Evolutionary conservation across 2,797 vertebrate genomes (phyloP), one percentile per base, ranked within the genome.

Genomic region (Protonibea diacanthus): DNA sequence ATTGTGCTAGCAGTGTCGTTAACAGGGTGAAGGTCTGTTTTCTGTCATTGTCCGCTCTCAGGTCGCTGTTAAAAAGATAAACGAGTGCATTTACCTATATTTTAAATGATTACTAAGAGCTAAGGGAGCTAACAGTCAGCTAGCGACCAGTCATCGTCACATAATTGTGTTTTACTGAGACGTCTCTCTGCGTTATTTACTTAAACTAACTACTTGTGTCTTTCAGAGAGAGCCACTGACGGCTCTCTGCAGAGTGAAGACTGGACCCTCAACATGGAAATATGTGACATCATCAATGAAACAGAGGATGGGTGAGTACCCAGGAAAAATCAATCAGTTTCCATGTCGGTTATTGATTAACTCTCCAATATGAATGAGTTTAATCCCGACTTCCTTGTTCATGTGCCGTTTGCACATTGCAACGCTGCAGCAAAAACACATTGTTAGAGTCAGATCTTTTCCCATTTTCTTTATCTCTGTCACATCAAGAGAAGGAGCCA

Each of bases 181-280:
- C 44, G 14, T 53, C n/a, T 51, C 70, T 6, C 14, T 5, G 27
- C 2, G 18, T 66, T 44, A 12, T 20, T 57, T 38, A 56, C 20
- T 74, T 0, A 7, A 25, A 25, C 21, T 13, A 13, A 18, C 4
- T 71, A 1, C 20, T 10, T 62, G 42, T 86, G 40, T 87, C 1
- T 82, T 85, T 6, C 89, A 88, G 95, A 99, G 96, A 99, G 95
- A 96, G 98, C 98, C 77, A 99, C 98, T 6, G 98, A 99, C 92
- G 98, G 98, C 91, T 99, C 98, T 82, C 94, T 99, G 71, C 98
- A 97, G 90, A 97, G 95, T 52, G 98, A 99, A 91, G 98, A 99
- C 93, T 99, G 98, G 98, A 96, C 97, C 1, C 94, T 99, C 55
- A 99, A 99, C 93, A 99, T 99, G 98, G 98, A 99, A 93, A 99